phyloP scores from a whole-genome alignment of 35 echinoderm and acorn worm genomes.

The Acanthaster planci region DNA sequence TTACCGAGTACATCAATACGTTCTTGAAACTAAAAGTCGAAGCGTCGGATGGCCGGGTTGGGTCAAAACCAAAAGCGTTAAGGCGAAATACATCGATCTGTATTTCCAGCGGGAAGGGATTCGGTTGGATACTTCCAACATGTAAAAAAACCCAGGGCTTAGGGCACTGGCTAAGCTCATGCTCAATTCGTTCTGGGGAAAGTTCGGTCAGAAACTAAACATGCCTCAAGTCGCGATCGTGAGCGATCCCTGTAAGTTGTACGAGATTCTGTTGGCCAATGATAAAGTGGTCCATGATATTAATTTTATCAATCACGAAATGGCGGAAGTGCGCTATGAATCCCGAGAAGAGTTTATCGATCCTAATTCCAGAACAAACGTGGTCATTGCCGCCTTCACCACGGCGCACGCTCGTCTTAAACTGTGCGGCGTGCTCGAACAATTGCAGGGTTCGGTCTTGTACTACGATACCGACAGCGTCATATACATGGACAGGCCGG shows the following conservation, averaged over 20 bases:
- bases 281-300: slow-evolving; percentile 30
- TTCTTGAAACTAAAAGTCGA: slow-evolving; percentile 66
- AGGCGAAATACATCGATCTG: slow-evolving; percentile 40
- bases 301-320: slow-evolving; percentile 42
- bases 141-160: slow-evolving; percentile 59
- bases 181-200: slow-evolving; percentile 70
- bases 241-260: slow-evolving; percentile 32
- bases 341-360: slow-evolving; percentile 43
- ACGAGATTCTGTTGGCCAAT: slow-evolving; percentile 32
- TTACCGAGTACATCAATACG: slow-evolving; percentile 63
- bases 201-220: slow-evolving; percentile 69
- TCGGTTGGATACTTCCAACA: slow-evolving; percentile 36
- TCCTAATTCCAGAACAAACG: slow-evolving; percentile 58
- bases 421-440: slow-evolving; percentile 48
- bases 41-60: slow-evolving; percentile 64
- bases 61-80: slow-evolving; percentile 45
- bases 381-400: slow-evolving; percentile 74
- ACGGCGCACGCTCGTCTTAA: slow-evolving; percentile 68
- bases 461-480: slow-evolving; percentile 56
- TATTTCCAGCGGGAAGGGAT: slow-evolving; percentile 68
- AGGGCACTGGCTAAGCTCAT: slow-evolving; percentile 55
- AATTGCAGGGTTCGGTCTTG: slow-evolving; percentile 23
- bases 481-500: slow-evolving; percentile 34
- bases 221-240: slow-evolving; percentile 40
- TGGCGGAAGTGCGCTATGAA: slow-evolving; percentile 56